phyloP scores from a whole-genome alignment of 2,113 vertebrate genomes.

The Colius striatus region DNA sequence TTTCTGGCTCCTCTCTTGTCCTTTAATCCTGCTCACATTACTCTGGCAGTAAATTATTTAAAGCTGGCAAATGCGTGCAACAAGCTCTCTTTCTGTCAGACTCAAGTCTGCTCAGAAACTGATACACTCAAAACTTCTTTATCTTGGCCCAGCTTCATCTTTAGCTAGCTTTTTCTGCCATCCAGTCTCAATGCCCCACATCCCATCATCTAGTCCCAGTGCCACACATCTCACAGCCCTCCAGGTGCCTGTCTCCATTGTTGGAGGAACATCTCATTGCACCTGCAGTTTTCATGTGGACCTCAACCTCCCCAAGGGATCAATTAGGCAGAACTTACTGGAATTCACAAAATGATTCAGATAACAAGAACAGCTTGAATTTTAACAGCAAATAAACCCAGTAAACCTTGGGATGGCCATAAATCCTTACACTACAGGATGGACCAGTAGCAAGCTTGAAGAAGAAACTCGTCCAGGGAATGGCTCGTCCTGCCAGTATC shows the following conservation, averaged over 20 bases:
- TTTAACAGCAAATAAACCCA: neutral
- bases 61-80: conserved; percentile 8
- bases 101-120: neutral
- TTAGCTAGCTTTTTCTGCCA: neutral
- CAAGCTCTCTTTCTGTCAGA: conserved; percentile 34
- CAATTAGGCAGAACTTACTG: neutral
- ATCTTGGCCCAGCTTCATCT: neutral
- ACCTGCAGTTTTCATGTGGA: neutral
- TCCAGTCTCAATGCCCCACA: neutral
- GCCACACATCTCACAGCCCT: neutral
- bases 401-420: neutral
- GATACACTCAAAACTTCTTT: conserved; percentile 16
- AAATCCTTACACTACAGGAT: neutral
- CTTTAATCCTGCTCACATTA: conserved; percentile 49
- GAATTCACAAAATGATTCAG: neutral
- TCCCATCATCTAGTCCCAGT: neutral
- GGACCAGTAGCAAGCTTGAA: neutral
- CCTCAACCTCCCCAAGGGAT: neutral
- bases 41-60: conserved; percentile 55
- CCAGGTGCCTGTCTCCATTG: neutral
- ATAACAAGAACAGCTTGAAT: neutral
- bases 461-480: neutral
- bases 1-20: conserved; percentile 20
- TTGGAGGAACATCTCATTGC: neutral
- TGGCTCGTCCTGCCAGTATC: neutral